Conservation (phyloP, 2,888 invertebrate genomes). For the Pollenia labialis region DNA sequence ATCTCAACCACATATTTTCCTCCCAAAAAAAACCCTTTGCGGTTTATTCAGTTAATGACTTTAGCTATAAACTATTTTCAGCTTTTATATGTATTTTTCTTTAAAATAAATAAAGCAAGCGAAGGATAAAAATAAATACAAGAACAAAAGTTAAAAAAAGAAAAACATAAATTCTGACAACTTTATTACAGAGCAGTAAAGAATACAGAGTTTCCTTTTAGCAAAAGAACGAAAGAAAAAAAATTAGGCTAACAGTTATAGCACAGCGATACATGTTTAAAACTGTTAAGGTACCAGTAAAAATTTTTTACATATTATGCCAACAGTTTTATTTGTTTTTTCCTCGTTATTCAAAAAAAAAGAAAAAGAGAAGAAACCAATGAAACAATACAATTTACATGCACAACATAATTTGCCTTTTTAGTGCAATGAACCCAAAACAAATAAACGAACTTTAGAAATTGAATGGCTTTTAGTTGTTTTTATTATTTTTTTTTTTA, state of each 20-base stretch:
- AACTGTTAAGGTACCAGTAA: slow-evolving; percentile 61
- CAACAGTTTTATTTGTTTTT: slow-evolving; percentile 51
- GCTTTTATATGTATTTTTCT: slow-evolving; percentile 38
- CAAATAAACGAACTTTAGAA: slow-evolving; percentile 66
- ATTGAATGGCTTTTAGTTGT: slow-evolving; percentile 63
- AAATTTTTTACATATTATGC: slow-evolving; percentile 49
- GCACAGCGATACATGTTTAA: slow-evolving; percentile 19
- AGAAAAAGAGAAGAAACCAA: slow-evolving; percentile 3
- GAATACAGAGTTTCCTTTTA: slow-evolving; percentile 38
- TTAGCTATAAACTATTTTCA: slow-evolving; percentile 69
- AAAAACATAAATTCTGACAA: slow-evolving; percentile 68
- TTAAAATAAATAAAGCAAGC: slow-evolving; percentile 67
- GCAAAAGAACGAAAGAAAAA: slow-evolving; percentile 6
- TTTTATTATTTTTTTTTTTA: slow-evolving; percentile 4
- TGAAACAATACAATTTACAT: slow-evolving; percentile 72
- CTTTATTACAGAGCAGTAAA: slow-evolving; percentile 67
- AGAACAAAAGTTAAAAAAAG: slow-evolving; percentile 14
- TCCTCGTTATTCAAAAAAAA: slow-evolving; percentile 9
- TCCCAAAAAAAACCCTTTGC: slow-evolving; percentile 58
- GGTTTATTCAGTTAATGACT: slow-evolving; percentile 72
- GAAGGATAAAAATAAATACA: slow-evolving; percentile 51
- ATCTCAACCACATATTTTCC: slow-evolving; percentile 48
- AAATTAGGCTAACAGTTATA: slow-evolving; percentile 20
- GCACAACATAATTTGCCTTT: slow-evolving; percentile 70
- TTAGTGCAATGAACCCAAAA: slow-evolving; percentile 72